A percentile compares a stretch with the other conserved stretches of the same genome.
These are phyloP conservation scores for Limnothrissa miodon DNA, from an alignment of 2,113 vertebrate genomes.

Conservation along the genomic window DNA sequence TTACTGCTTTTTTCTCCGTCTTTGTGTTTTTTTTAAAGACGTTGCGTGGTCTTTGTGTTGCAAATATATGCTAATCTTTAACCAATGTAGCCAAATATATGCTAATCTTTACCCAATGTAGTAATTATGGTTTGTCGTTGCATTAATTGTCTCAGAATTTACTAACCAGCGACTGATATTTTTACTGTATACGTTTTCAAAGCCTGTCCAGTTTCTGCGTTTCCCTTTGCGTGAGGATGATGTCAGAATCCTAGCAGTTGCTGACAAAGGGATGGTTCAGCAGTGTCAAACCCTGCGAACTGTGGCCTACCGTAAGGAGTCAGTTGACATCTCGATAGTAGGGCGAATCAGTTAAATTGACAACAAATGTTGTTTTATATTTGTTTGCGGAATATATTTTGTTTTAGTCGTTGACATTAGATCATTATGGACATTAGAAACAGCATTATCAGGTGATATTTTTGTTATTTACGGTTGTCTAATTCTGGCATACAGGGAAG, in stretches of 20 bases:
- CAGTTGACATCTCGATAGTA: neutral
- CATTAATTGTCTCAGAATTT: too few species aligned
- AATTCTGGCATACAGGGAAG: neutral
- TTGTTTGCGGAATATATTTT: too few species aligned
- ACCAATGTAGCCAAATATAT: too few species aligned
- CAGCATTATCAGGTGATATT: neutral
- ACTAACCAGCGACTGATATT: neutral
- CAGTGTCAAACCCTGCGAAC: neutral
- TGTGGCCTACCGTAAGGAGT: neutral
- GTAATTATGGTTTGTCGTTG: too few species aligned
- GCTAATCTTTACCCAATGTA: too few species aligned
- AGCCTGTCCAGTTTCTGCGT: neutral
- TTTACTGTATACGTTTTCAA: neutral
- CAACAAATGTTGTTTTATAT: neutral
- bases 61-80: too few species aligned
- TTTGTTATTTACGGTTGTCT: neutral
- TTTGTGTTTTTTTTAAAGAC: too few species aligned
- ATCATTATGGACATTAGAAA: too few species aligned
- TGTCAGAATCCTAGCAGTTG: neutral
- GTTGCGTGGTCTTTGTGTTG: too few species aligned
- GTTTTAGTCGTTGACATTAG: too few species aligned
- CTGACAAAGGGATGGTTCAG: constrained; percentile 11
- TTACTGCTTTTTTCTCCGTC: too few species aligned
- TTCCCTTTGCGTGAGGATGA: neutral
- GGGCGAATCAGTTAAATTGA: neutral